Percentiles rank a stretch among this genome's conserved stretches.
phyloP scores from a whole-genome alignment of 2,113 vertebrate species.

The Argyrosomus japonicus region DNA sequence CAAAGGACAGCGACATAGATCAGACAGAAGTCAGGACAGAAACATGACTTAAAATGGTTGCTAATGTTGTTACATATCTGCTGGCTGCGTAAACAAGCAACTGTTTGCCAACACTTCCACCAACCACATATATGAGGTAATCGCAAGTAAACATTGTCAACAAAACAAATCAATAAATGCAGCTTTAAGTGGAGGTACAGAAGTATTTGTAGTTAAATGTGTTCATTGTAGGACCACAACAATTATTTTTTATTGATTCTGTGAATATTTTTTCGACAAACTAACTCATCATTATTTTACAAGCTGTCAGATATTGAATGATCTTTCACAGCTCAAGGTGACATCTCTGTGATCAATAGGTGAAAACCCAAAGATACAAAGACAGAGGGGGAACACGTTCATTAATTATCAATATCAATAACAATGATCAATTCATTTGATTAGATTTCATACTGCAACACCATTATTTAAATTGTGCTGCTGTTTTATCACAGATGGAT shows the following conservation, averaged over 20 bases:
- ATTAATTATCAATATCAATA: too few species aligned
- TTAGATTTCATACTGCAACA: neutral
- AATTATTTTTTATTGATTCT: neutral
- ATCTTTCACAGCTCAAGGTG: too few species aligned
- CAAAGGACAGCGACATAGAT: too few species aligned
- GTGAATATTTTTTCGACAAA: too few species aligned
- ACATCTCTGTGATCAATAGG: too few species aligned
- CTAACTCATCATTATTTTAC: too few species aligned
- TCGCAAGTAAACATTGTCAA: neutral
- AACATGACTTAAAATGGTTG: neutral
- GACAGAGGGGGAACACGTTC: too few species aligned
- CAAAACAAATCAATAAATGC: neutral
- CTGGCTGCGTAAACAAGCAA: neutral
- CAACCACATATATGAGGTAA: neutral
- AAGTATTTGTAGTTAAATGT: neutral
- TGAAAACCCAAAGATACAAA: too few species aligned
- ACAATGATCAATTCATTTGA: too few species aligned
- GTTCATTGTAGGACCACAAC: neutral
- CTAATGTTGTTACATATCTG: neutral
- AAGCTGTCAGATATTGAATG: too few species aligned
- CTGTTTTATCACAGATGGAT: neutral
- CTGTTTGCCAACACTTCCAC: neutral
- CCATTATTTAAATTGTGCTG: neutral
- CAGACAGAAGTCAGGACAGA: too few species aligned
- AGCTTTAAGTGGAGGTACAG: neutral